Conservation (phyloP, 2,888 invertebrate genomes). For the Acleris sparsana region DNA sequence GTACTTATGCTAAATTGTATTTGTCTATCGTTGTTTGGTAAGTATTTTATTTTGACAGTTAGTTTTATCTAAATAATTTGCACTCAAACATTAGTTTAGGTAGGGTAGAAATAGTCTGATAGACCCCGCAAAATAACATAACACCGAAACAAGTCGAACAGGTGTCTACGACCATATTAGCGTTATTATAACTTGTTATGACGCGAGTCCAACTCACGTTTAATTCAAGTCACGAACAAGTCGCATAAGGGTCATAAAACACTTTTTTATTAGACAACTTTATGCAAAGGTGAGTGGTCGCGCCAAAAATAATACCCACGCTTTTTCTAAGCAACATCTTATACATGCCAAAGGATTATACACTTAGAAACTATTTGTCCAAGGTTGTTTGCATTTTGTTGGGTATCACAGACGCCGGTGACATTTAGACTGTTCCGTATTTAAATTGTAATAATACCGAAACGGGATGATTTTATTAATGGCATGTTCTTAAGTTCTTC, state of each 20-base stretch:
- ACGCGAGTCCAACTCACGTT: constrained; percentile 1
- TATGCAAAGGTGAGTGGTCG: constrained; percentile 28
- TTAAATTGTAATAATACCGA: constrained; percentile 16
- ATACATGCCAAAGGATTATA: constrained; percentile 1
- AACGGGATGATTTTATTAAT: constrained; percentile 7
- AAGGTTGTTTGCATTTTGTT: constrained; percentile 5
- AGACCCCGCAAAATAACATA: not conserved
- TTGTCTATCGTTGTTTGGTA: too few relatives aligned
- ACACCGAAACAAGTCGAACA: constrained; percentile 8
- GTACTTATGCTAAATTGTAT: too few relatives aligned
- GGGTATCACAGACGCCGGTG: constrained; percentile 1
- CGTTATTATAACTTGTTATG: constrained; percentile 11
- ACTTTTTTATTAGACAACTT: constrained; percentile 29
- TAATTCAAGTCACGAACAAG: constrained; percentile 25
- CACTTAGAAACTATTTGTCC: constrained; percentile 2
- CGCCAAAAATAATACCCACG: constrained; percentile 34
- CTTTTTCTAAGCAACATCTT: constrained; percentile 24
- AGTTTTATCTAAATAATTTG: not conserved
- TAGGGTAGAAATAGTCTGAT: not conserved
- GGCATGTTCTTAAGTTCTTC: constrained; percentile 4
- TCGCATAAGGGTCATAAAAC: constrained; percentile 30
- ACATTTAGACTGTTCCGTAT: constrained; percentile 29
- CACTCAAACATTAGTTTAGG: not conserved
- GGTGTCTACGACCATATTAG: constrained; percentile 18
- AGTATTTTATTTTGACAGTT: too few relatives aligned